A percentile compares a stretch with the other conserved stretches of the same genome.
These are phyloP conservation scores for Poeciliopsis occidentalis DNA, from an alignment of 2,113 vertebrate genomes.

Conservation along the genomic window DNA sequence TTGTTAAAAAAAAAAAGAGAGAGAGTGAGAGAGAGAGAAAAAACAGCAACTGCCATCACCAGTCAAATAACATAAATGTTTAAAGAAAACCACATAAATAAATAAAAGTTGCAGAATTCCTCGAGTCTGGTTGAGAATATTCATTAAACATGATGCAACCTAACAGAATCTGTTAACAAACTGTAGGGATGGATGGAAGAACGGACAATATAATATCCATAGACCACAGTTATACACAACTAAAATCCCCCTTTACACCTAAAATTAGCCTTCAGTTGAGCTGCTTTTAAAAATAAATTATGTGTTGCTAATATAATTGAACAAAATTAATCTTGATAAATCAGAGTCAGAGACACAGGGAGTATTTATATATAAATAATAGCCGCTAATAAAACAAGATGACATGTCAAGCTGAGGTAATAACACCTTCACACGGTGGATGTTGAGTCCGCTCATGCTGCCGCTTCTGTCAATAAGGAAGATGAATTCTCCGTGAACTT, in stretches of 20 bases:
- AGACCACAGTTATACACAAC: too few relatives aligned
- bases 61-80: background rate
- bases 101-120: background rate
- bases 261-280: background rate
- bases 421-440: conserved; percentile 86
- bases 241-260: background rate
- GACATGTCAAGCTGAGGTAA: background rate
- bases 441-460: conserved; percentile 87
- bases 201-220: too few relatives aligned
- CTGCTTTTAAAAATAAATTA: background rate
- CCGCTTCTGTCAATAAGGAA: conserved; percentile 93
- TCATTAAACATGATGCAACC: conserved; percentile 6
- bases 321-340: background rate
- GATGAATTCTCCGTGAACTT: conserved; percentile 90
- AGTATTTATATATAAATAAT: conserved; percentile 17
- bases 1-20: conserved; percentile 5
- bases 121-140: background rate
- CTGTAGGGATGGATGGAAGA: too few relatives aligned
- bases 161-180: too few relatives aligned
- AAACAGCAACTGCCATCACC: conserved; percentile 4
- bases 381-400: background rate
- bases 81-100: conserved; percentile 4
- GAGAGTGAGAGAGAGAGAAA: background rate
- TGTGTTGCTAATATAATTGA: background rate
- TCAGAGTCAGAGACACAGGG: background rate